A percentile compares a stretch with the other conserved stretches of the same genome.
Evolutionary conservation across 2,888 invertebrate species (phyloP).

Genomic region (Noctua fimbriata): DNA sequence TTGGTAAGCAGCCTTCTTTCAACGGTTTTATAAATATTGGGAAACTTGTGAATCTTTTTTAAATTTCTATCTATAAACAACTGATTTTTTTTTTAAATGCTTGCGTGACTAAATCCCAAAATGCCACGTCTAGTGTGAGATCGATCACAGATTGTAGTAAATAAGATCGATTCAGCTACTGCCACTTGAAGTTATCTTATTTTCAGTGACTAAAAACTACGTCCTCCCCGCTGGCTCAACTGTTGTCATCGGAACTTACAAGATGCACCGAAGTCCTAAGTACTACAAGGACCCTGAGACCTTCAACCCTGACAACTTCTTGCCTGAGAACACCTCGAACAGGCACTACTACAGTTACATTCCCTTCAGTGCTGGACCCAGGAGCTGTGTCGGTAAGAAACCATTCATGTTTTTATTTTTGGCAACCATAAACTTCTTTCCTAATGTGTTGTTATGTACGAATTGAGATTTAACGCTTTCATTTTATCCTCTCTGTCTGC

Average conservation of each 20-base stretch:
- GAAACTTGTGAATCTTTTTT: neutral
- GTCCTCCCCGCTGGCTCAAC: constrained; percentile 93
- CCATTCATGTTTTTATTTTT: constrained; percentile 44
- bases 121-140: neutral
- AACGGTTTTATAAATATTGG: neutral
- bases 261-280: constrained; percentile 92
- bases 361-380: constrained; percentile 95
- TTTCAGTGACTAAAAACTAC: constrained; percentile 91
- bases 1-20: constrained; percentile 83
- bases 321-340: constrained; percentile 93
- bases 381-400: constrained; percentile 93
- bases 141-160: neutral
- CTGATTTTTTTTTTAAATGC: neutral
- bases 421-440: neutral
- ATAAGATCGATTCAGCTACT: neutral
- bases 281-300: constrained; percentile 93
- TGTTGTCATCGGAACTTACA: constrained; percentile 92
- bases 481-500: too few species aligned
- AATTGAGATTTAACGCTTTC: neutral
- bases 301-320: constrained; percentile 95
- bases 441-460: neutral
- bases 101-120: neutral
- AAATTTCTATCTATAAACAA: neutral
- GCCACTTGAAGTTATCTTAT: neutral
- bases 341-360: constrained; percentile 95